Evolutionary conservation across 2,888 invertebrate genomes (phyloP).

Genomic region (Clepsis dumicolana): DNA sequence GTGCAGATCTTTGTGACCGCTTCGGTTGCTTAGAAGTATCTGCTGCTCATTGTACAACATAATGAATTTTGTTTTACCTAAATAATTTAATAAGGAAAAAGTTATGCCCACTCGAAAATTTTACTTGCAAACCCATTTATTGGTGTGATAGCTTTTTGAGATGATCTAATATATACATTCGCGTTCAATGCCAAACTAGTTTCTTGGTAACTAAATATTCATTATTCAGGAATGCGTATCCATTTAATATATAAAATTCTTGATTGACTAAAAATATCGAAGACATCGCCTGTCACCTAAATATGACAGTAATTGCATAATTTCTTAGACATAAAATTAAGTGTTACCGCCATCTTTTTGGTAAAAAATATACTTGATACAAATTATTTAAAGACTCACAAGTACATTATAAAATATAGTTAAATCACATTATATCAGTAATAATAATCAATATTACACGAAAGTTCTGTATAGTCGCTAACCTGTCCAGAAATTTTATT

Average conservation of each 20-base stretch:
- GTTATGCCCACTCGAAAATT: no score
- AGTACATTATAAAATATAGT: background rate
- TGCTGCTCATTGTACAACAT: no score
- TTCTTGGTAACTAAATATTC: slow-evolving; percentile 54
- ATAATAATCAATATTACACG: background rate
- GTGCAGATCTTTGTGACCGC: no score
- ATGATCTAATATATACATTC: slow-evolving; percentile 16
- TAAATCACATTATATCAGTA: background rate
- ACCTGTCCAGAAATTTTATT: no score
- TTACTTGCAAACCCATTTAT: background rate
- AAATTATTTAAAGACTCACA: background rate
- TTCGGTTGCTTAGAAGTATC: no score
- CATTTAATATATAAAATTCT: slow-evolving; percentile 38
- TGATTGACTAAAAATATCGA: slow-evolving; percentile 19
- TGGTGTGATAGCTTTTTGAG: background rate
- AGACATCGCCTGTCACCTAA: slow-evolving; percentile 16
- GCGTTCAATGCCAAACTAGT: slow-evolving; percentile 49
- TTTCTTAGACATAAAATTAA: slow-evolving; percentile 3
- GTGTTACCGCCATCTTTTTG: slow-evolving; percentile 10
- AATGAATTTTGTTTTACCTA: no score
- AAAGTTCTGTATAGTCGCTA: background rate
- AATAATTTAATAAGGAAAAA: no score
- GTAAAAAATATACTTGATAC: background rate
- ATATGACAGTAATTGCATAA: background rate
- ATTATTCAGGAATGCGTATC: slow-evolving; percentile 35